Evolutionary conservation across 2,888 invertebrate genomes (phyloP).

Genomic region (Sclerodermus sp.): DNA sequence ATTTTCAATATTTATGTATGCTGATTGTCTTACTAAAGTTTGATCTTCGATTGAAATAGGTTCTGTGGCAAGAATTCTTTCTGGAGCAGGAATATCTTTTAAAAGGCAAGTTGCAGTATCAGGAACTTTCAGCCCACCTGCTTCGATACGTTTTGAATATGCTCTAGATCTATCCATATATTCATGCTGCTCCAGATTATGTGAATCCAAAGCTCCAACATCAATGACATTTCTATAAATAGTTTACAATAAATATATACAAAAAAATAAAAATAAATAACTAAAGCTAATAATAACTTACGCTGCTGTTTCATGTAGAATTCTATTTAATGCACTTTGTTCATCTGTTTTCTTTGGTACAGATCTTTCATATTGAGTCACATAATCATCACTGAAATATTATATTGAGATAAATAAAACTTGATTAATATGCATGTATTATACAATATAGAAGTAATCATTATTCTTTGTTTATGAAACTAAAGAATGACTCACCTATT

Average conservation of each 20-base stretch:
- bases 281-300: conserved; percentile 59
- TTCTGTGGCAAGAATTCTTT: conserved; percentile 67
- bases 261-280: conserved; percentile 10
- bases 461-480: neutral
- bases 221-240: conserved; percentile 84
- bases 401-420: neutral
- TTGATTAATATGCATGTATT: neutral
- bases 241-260: conserved; percentile 7
- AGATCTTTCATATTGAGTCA: conserved; percentile 66
- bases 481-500: conserved; percentile 60
- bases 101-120: conserved; percentile 62
- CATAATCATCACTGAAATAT: conserved; percentile 66
- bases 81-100: conserved; percentile 75
- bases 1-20: neutral
- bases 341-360: conserved; percentile 82
- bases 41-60: conserved; percentile 68
- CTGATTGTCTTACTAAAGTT: conserved; percentile 67
- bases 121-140: conserved; percentile 56
- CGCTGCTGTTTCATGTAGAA: conserved; percentile 89
- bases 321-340: conserved; percentile 85
- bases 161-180: conserved; percentile 68
- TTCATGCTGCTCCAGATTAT: conserved; percentile 85
- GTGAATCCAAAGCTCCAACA: conserved; percentile 88
- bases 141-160: conserved; percentile 53
- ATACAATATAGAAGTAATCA: neutral